Conservation (phyloP, 2,888 invertebrate species). For the Nebria brevicollis region DNA sequence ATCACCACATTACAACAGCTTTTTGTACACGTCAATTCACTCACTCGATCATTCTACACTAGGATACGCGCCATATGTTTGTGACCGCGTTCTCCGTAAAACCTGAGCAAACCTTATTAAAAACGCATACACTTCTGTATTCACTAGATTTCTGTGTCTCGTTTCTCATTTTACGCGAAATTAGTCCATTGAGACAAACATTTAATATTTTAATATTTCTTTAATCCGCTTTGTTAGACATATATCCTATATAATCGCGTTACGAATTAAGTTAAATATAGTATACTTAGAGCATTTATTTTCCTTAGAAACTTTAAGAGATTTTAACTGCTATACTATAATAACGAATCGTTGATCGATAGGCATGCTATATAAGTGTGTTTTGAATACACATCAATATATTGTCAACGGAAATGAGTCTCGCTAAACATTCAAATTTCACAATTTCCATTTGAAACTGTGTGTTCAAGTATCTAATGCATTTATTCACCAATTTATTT, state of each 20-base stretch:
- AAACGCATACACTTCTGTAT: not conserved
- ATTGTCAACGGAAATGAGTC: constrained; percentile 57
- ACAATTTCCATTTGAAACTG: constrained; percentile 62
- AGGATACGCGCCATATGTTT: not conserved
- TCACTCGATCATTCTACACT: constrained; percentile 14
- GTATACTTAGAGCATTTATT: no score
- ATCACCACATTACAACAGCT: constrained; percentile 48
- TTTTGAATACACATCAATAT: not conserved
- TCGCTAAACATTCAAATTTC: constrained; percentile 61
- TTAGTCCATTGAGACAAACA: constrained; percentile 4
- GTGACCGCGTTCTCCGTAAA: not conserved
- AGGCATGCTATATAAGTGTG: not conserved
- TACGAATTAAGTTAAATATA: no score
- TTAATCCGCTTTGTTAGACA: not conserved
- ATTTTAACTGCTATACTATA: not conserved
- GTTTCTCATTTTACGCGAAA: no score
- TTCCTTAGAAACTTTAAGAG: no score
- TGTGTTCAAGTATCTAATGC: constrained; percentile 60
- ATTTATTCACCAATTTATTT: constrained; percentile 59
- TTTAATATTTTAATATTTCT: not conserved
- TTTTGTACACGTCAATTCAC: constrained; percentile 44
- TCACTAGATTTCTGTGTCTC: not conserved
- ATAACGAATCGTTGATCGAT: not conserved
- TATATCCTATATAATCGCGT: no score
- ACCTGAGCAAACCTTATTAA: not conserved